Evolutionary conservation across 2,113 vertebrate genomes (phyloP).

Genomic region (Cettia cetti): DNA sequence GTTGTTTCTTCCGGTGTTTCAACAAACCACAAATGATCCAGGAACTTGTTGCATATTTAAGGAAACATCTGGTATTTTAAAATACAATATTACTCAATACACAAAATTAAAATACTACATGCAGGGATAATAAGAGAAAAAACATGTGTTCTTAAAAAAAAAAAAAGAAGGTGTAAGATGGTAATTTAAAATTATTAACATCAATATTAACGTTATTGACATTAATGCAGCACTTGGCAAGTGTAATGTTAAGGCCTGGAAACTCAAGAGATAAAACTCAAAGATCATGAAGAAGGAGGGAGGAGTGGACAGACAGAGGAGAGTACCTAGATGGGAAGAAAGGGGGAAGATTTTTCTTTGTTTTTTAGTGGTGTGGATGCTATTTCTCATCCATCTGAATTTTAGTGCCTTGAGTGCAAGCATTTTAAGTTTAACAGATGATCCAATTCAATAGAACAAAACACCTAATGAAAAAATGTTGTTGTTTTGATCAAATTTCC

Average conservation of each 20-base stretch:
- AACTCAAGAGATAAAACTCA: not conserved
- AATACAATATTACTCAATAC: not conserved
- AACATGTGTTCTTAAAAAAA: not conserved
- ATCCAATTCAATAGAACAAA: not conserved
- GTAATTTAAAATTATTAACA: not conserved
- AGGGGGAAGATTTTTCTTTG: not conserved
- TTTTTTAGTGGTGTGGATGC: not conserved
- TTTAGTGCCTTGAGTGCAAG: not conserved
- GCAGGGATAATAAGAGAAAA: not conserved
- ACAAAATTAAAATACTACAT: not conserved
- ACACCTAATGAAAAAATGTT: not conserved
- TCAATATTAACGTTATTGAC: not conserved
- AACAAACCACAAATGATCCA: not conserved
- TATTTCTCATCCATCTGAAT: not conserved
- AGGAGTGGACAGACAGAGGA: rapidly evolving
- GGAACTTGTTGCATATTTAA: not conserved
- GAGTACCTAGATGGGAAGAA: not conserved
- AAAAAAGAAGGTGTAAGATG: not conserved
- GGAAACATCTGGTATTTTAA: constrained; percentile 22
- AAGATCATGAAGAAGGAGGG: not conserved
- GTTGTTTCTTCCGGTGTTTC: not conserved
- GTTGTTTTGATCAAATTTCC: not conserved
- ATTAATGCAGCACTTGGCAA: not conserved
- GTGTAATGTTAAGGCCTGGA: not conserved
- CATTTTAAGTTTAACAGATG: not conserved